Evolutionary conservation across 2,888 invertebrate genomes (phyloP), one percentile per base, ranked within the genome.

Genomic region (Trissolcus brochymenae): DNA sequence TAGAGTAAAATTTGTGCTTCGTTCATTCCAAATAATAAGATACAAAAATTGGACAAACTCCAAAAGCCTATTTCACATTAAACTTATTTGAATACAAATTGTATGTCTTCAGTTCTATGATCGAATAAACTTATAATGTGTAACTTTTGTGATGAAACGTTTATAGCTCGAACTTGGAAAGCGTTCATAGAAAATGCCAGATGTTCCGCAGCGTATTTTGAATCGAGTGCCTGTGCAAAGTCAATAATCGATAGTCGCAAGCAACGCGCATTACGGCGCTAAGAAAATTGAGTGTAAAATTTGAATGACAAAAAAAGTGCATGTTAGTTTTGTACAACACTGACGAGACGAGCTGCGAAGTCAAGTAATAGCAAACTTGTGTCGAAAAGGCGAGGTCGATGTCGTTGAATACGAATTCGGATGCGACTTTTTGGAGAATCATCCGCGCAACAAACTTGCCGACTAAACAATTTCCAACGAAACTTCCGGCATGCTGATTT

Each of bases 201-300:
- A 6, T 54, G 43, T 43, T 43, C 17, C 14, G 54, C 16, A 16
- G 49, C 6, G 56, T 35, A 50, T 55, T 65, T 65, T 56, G 65
- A 29, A 65, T 66, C 41, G 25, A 57, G 57, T 66, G 16, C 51
- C 65, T 6, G 55, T 13, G 53, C 16, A 53, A 64, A 70, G 65
- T 70, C 76, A 61, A 76, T 76, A 76, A 76, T 70, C 76, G 56
- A 76, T 76, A 65, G 51, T 56, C 62, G 57, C 19, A 49, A 50
- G 46, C 59, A 40, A 41, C 35, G 50, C 35, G 66, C 25, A 41
- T 67, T 67, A 25, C 21, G 49, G 29, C 19, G 41, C 21, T 60
- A 76, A 65, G 65, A 76, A 70, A 65, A 70, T 65, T 53, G 61
- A 70, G 50, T 64, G 65, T 35, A 60, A 60, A 65, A 56, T 70